Conservation (phyloP, 2,797 vertebrate genomes). For the Molothrus ater region DNA sequence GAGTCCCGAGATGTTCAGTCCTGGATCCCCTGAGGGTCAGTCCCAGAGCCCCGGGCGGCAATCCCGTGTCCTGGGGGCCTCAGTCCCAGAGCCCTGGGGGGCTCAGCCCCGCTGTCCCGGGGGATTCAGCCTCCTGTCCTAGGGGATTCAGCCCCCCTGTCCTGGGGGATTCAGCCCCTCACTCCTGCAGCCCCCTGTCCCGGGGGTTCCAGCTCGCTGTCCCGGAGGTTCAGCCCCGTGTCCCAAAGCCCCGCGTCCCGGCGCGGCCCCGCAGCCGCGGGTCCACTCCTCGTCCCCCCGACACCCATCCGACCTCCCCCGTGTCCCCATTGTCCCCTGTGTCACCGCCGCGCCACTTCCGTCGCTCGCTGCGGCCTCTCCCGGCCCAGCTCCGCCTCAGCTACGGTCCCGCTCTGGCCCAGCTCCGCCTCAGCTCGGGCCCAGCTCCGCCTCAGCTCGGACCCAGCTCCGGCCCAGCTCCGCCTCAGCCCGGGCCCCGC, state of each 20-base stretch:
- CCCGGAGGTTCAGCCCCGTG: background rate
- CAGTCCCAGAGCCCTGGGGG: background rate
- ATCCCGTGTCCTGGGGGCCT: background rate
- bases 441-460: too few species aligned
- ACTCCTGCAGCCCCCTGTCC: background rate
- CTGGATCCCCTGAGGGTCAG: background rate
- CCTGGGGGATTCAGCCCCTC: too few species aligned
- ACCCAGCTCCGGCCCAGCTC: too few species aligned
- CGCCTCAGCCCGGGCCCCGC: too few species aligned
- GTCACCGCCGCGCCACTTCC: background rate
- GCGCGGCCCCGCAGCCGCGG: background rate
- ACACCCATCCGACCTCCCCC: too few species aligned
- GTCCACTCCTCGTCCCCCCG: background rate
- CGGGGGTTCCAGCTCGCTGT: background rate
- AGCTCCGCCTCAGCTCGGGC: too few species aligned
- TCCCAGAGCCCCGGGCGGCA: background rate
- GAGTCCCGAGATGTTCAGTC: background rate
- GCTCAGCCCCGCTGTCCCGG: too few species aligned
- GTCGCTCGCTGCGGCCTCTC: background rate
- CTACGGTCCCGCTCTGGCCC: too few species aligned
- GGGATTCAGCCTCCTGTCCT: background rate
- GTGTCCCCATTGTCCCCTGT: background rate
- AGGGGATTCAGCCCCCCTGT: background rate
- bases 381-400: background rate
- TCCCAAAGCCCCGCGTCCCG: background rate